A percentile compares a stretch with the other conserved stretches of the same genome.
These are phyloP conservation scores for Lissocephala sabroskyi DNA, from an alignment of 2,888 invertebrate species.

Conservation along the genomic window DNA sequence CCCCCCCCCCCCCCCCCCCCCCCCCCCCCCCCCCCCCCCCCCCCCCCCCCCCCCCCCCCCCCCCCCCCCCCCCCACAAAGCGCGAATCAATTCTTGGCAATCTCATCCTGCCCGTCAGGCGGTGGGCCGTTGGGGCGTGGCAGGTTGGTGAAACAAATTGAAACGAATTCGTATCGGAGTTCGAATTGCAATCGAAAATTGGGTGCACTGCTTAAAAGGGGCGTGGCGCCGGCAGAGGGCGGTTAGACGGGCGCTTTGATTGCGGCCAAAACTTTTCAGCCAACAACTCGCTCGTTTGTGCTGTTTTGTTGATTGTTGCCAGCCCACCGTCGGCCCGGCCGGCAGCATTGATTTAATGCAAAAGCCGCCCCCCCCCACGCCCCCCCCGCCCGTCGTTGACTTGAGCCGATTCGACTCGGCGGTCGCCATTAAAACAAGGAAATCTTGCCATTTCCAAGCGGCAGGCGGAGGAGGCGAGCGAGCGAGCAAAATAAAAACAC, in stretches of 20 bases:
- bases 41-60: no score
- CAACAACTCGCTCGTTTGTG: neutral
- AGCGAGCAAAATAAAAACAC: constrained; percentile 5
- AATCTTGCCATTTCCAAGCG: no score
- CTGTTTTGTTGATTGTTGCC: constrained; percentile 60
- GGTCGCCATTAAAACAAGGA: no score
- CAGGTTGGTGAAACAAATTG: constrained; percentile 56
- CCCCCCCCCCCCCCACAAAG: no score
- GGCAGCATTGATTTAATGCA: constrained; percentile 58
- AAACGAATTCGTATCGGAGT: constrained; percentile 64
- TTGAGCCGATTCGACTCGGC: no score
- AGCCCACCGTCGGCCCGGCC: constrained; percentile 38
- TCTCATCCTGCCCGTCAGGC: neutral
- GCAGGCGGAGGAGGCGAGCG: no score
- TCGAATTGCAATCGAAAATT: constrained; percentile 66
- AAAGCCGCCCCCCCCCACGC: constrained; percentile 34
- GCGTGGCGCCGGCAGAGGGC: no score
- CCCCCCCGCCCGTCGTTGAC: no score
- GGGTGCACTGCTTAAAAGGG: constrained; percentile 42
- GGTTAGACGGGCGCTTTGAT: constrained; percentile 37
- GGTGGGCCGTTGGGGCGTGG: constrained; percentile 17
- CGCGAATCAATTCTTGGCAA: constrained; percentile 60
- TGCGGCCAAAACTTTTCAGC: constrained; percentile 27
- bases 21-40: no score
- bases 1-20: no score